Base-by-base conservation (phyloP, 2,888 invertebrate species). In the Pammene fasciana region DNA sequence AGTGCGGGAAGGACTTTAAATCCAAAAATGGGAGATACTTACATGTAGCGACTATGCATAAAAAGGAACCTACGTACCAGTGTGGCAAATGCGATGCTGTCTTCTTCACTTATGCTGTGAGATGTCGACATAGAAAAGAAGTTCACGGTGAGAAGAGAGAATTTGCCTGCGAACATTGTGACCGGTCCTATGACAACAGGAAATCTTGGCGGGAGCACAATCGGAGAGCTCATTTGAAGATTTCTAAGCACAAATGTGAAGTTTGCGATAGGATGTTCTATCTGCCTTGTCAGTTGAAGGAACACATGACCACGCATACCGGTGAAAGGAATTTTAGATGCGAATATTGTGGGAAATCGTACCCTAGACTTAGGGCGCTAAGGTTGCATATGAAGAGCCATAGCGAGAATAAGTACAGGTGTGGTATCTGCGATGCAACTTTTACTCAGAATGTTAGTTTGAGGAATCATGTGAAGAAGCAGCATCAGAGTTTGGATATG, bases 311-410 rank as follows among this genome's bases (percentile, higher is more conserved):
- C 0, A 90, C 89, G 11, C 94, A 93, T 71, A 93, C 93, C 0
- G 93, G 93, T 0, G 92, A 93, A 68, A 79, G 89, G 14, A 90
- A 92, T 6, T 93, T 88, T 59, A 79, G 89, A 4, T 94, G 94
- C 48, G 82, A 88, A 11, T 85, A 86, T 56, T 94, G 94, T 70
- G 90, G 89, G 0, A 94, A 93, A 76, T 85, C 85, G 5, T 94
- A 93, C 74, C 92, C 93, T 2, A 87, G 93, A 62, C 84, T 89
- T 43, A 78, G 82, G 18, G 81, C 93, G 0, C 73, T 86, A 55
- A 80, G 89, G 10, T 91, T 93, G 5, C 94, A 94, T 76, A 84
- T 91, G 71, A 86, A 93, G 56, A 90, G 88, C 34, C 94, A 94
- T 66, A 91, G 87, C 0, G 92, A 93, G 68, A 86, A 90, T 45